Conservation (phyloP, 2,888 invertebrate species). For the Lycophotia porphyrea region DNA sequence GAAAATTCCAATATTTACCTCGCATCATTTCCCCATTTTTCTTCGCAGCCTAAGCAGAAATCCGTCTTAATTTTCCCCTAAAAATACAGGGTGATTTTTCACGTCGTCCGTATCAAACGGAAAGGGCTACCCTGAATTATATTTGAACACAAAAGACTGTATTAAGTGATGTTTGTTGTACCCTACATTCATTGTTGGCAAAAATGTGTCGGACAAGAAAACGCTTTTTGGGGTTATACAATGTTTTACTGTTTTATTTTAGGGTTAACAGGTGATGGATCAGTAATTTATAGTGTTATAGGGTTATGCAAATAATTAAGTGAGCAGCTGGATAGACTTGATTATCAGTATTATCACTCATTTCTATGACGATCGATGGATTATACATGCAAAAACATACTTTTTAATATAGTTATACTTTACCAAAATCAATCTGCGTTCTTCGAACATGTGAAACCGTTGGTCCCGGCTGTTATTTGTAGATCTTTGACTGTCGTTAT, state of each 20-base stretch:
- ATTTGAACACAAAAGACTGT: constrained; percentile 67
- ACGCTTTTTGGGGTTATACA: constrained; percentile 61
- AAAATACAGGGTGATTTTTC: constrained; percentile 63
- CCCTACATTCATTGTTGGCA: constrained; percentile 56
- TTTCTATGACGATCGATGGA: neutral
- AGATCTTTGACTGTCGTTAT: neutral
- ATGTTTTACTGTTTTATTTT: constrained; percentile 52
- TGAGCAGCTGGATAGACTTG: neutral
- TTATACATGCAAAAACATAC: neutral
- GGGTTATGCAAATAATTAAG: constrained; percentile 17
- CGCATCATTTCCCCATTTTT: constrained; percentile 38
- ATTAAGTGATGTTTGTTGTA: constrained; percentile 68
- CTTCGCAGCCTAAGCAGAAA: constrained; percentile 39
- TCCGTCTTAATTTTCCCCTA: constrained; percentile 57
- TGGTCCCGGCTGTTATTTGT: neutral
- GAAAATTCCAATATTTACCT: neutral
- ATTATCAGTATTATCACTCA: neutral
- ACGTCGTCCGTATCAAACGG: constrained; percentile 54
- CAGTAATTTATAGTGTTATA: constrained; percentile 27
- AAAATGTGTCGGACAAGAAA: constrained; percentile 64
- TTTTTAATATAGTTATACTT: neutral
- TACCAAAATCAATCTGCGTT: neutral
- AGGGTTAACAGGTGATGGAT: constrained; percentile 33
- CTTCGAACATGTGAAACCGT: neutral
- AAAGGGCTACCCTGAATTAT: constrained; percentile 64